These are phyloP conservation scores for Hipparchia semele DNA, from an alignment of 2,888 invertebrate genomes.

Conservation along the genomic window DNA sequence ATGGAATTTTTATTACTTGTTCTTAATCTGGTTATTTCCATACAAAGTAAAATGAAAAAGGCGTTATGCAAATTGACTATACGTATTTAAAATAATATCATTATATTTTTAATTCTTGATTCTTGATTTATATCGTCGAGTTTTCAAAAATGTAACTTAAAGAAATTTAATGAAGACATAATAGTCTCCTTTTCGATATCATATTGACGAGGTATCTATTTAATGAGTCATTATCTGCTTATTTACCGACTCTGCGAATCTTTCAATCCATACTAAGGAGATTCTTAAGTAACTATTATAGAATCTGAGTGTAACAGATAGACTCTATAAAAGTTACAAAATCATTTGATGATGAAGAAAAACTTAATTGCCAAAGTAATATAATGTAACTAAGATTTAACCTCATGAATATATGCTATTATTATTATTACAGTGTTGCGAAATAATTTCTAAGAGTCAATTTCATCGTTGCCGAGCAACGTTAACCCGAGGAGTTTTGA, in stretches of 20 bases:
- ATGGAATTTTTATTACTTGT: conserved; percentile 28
- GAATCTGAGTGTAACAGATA: background rate
- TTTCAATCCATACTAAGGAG: too few relatives aligned
- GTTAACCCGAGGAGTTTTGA: too few relatives aligned
- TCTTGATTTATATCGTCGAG: conserved; percentile 31
- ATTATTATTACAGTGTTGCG: too few relatives aligned
- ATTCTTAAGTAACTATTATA: too few relatives aligned
- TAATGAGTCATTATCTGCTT: too few relatives aligned
- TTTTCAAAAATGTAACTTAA: conserved; percentile 32
- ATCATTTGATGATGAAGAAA: background rate
- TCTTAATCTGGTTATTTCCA: conserved; percentile 35
- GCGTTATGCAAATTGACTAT: conserved; percentile 34
- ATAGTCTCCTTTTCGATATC: background rate
- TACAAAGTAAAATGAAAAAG: conserved; percentile 33
- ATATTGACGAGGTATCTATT: too few relatives aligned
- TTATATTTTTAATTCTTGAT: conserved; percentile 27
- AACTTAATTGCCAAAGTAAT: conserved; percentile 7
- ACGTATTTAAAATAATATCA: conserved; percentile 31
- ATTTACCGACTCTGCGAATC: too few relatives aligned
- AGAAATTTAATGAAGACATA: conserved; percentile 31
- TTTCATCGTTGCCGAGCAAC: too few relatives aligned
- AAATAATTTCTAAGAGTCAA: too few relatives aligned
- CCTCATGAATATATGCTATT: too few relatives aligned
- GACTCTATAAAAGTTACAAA: background rate
- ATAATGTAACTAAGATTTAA: background rate